Conservation (phyloP, 2,797 vertebrate species). For the Lutjanus campechanus region DNA sequence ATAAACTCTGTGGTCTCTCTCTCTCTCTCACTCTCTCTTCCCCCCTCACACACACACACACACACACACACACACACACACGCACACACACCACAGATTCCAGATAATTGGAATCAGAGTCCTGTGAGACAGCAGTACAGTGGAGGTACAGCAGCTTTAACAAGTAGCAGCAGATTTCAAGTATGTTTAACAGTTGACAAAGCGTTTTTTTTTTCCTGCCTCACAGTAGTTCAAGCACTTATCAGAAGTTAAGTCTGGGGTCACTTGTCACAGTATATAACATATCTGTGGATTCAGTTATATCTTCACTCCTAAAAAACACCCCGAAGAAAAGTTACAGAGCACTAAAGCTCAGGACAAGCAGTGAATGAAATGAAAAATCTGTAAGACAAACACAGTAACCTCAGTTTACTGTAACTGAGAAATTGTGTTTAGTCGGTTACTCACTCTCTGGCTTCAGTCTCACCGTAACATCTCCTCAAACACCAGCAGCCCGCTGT, state of each 20-base stretch:
- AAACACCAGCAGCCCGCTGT: slow-evolving; percentile 1
- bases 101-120: slow-evolving; percentile 64
- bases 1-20: slow-evolving; percentile 66
- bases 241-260: neutral
- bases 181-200: slow-evolving; percentile 38
- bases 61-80: slow-evolving; percentile 12
- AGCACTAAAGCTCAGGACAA: neutral
- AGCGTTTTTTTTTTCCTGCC: slow-evolving; percentile 5
- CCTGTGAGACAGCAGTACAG: slow-evolving; percentile 23
- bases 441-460: slow-evolving; percentile 32
- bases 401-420: slow-evolving; percentile 50
- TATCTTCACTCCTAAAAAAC: neutral
- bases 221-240: neutral
- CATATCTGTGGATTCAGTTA: neutral
- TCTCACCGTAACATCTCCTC: slow-evolving; percentile 4
- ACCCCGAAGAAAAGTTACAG: neutral
- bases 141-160: slow-evolving; percentile 37
- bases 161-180: slow-evolving; percentile 47
- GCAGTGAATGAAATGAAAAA: slow-evolving; percentile 5
- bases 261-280: slow-evolving; percentile 1
- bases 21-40: neutral
- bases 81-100: slow-evolving; percentile 24
- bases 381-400: slow-evolving; percentile 32
- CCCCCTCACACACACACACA: slow-evolving; percentile 35
- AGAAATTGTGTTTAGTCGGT: slow-evolving; percentile 23